phyloP scores from a whole-genome alignment of 2,888 invertebrate species.

The Elgonia sp. region DNA sequence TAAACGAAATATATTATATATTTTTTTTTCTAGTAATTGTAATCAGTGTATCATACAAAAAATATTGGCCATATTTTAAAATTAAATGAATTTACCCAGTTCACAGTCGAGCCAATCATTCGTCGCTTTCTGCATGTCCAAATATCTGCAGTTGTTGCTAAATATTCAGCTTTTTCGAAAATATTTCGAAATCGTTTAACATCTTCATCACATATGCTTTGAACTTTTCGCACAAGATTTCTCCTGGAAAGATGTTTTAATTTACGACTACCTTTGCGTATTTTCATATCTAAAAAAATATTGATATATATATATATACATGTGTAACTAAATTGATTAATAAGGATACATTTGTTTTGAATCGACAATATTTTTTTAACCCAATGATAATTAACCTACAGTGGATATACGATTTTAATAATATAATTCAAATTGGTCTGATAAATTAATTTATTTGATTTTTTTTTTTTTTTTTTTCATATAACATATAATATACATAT shows the following conservation, averaged over 20 bases:
- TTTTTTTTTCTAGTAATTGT: not conserved
- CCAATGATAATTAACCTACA: no score
- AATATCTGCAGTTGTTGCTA: conserved; percentile 26
- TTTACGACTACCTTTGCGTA: not conserved
- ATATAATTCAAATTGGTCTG: no score
- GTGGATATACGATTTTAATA: no score
- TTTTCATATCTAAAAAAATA: conserved; percentile 4
- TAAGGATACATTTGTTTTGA: no score
- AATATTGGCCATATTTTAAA: conserved; percentile 1
- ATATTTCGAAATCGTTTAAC: not conserved
- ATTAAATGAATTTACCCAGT: conserved; percentile 21
- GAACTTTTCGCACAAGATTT: no score
- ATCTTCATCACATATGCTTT: no score
- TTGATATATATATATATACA: not conserved
- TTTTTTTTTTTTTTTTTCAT: no score
- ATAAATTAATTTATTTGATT: no score
- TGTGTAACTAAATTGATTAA: no score
- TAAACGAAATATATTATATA: conserved; percentile 2
- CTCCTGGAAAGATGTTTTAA: not conserved
- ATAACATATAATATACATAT: no score
- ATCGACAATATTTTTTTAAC: not conserved
- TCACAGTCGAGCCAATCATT: conserved; percentile 27
- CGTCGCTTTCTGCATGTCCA: conserved; percentile 11
- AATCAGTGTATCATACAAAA: no score
- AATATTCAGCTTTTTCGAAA: not conserved